Evolutionary conservation across 2,888 invertebrate genomes (phyloP).

Genomic region (Euzophera pinguis): DNA sequence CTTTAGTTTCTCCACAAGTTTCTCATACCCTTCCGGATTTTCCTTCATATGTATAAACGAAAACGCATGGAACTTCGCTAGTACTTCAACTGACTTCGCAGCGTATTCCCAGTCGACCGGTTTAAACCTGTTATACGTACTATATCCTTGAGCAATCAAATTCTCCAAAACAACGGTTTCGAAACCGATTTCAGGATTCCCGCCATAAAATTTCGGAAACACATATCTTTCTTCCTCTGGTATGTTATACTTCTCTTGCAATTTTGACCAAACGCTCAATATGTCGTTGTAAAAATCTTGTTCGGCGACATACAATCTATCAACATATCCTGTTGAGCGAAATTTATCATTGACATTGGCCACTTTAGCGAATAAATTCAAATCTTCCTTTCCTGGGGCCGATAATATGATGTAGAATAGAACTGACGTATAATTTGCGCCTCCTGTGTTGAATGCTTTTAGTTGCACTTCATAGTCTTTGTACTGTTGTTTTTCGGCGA

Average conservation of each 20-base stretch:
- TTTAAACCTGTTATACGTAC: conserved; percentile 32
- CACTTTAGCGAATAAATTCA: conserved; percentile 48
- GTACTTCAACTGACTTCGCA: conserved; percentile 27
- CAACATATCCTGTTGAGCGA: background rate
- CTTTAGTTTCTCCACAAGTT: conserved; percentile 8
- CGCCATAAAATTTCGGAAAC: conserved; percentile 29
- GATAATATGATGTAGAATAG: conserved; percentile 33
- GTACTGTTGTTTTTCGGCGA: conserved; percentile 35
- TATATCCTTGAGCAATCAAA: conserved; percentile 32
- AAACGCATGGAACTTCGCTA: conserved; percentile 46
- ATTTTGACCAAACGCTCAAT: conserved; percentile 20
- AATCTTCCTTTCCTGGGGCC: conserved; percentile 25
- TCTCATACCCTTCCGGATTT: conserved; percentile 33
- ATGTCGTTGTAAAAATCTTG: conserved; percentile 26
- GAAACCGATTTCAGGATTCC: conserved; percentile 19
- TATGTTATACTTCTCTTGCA: conserved; percentile 28
- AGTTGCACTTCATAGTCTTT: conserved; percentile 29
- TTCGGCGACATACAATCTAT: background rate
- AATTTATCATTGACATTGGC: conserved; percentile 31
- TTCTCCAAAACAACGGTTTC: conserved; percentile 46
- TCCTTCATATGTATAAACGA: conserved; percentile 38
- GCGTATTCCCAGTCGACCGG: conserved; percentile 39
- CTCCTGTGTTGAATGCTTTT: conserved; percentile 35
- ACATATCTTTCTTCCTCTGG: conserved; percentile 25
- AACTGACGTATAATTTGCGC: conserved; percentile 49